Conservation (phyloP, 1,140 invertebrate species). For the Metopolophium dirhodum region DNA sequence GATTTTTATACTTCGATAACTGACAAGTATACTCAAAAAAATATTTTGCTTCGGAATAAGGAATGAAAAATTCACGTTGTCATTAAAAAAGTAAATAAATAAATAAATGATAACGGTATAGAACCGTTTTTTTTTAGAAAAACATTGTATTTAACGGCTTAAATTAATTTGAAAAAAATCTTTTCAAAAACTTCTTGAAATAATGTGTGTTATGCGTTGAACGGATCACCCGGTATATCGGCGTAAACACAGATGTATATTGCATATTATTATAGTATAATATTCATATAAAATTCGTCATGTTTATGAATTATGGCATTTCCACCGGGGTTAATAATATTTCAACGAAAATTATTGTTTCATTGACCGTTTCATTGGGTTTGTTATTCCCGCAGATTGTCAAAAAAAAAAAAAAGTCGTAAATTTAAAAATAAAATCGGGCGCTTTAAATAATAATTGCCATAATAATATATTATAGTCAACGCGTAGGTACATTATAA, state of each 20-base stretch:
- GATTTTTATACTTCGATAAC: not conserved
- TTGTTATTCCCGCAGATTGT: not conserved
- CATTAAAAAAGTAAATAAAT: not conserved
- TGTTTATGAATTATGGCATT: not conserved
- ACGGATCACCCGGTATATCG: not conserved
- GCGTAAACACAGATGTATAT: no score
- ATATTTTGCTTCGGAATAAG: not conserved
- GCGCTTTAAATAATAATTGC: not conserved
- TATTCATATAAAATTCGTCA: not conserved
- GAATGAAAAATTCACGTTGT: not conserved
- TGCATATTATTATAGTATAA: no score
- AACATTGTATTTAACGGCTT: not conserved
- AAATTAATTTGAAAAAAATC: not conserved
- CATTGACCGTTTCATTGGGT: not conserved
- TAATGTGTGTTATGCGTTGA: no score
- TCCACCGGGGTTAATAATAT: not conserved
- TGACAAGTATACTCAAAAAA: not conserved
- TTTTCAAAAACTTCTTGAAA: no score
- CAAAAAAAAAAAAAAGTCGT: not conserved
- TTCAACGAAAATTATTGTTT: not conserved
- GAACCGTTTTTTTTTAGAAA: no score
- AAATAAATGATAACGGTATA: not conserved
- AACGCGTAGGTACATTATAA: not conserved
- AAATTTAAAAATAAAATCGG: not conserved
- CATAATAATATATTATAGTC: not conserved